Evolutionary conservation across 2,888 invertebrate species (phyloP), one percentile per base, ranked within the genome.

Genomic region (Zygaena filipendulae): DNA sequence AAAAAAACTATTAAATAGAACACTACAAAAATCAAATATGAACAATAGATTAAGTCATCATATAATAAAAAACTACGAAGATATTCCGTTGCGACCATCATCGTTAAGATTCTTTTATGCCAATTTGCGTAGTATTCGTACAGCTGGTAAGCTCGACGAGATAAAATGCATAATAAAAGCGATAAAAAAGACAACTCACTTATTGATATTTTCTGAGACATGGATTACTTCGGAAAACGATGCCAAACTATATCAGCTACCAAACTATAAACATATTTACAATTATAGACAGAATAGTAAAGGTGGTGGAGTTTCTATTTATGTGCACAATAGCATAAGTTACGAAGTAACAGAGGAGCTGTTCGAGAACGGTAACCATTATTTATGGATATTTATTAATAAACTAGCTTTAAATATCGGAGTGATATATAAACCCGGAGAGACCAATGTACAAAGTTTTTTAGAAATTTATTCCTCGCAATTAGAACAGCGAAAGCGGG

Each of bases 261-360:
- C 16, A 6, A 9, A 24, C 13, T 35, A 32, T 35, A 37, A 13
- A 18, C 28, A 34, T 39, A 32, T 32, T 18, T 46, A 40, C 20
- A 47, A 39, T 21, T 39, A 31, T 11, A 41, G 49, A 30, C 25
- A 28, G 7, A 19, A 39, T 9, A 10, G 13, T 1, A 37, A 19
- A 13, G 46, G 50, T 1, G 50, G 50, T 11, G 47, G 45, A 5
- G 45, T 47, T 2, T 49, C 47, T 1, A 40, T 42, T 5, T 48
- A 34, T 29, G 38, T 45, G 0, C 46, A 47, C 12, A 32, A 43
- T 3, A 33, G 24, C 11, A 21, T 50, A 8, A 41, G 42, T 27
- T 36, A 39, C 12, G 23, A 35, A 4, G 11, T 42, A 13, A 29
- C 38, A 3, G 42, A 43, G 23, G 35, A 40, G 3, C 3, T 13